Conservation (phyloP, 2,113 vertebrate genomes). For the Coregonus clupeaformis region DNA sequence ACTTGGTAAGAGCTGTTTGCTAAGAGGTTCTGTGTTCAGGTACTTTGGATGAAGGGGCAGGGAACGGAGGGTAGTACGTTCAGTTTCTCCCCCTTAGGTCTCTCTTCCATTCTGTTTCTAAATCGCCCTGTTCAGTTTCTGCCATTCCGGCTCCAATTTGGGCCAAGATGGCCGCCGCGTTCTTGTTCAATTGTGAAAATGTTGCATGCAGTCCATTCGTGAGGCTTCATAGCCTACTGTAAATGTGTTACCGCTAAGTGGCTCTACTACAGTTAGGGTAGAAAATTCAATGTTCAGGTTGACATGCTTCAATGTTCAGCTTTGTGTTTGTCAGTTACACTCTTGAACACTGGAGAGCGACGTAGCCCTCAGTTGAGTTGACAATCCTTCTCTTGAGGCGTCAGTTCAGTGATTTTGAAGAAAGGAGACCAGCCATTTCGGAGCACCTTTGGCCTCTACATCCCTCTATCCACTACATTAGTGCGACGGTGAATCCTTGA, state of each 20-base stretch:
- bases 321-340: background rate
- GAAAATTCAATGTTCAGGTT: background rate
- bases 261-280: conserved; percentile 6
- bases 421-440: conserved; percentile 20
- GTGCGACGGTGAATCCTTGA: conserved; percentile 43
- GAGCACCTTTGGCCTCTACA: conserved; percentile 35
- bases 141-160: background rate
- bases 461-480: conserved; percentile 64
- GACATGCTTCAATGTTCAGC: background rate
- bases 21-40: conserved; percentile 42
- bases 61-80: conserved; percentile 13
- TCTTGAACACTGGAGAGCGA: conserved; percentile 18
- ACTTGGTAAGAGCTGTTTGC: conserved; percentile 51
- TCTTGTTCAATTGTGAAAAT: background rate
- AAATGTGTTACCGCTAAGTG: conserved; percentile 9
- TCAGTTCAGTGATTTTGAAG: background rate
- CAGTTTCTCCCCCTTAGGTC: background rate
- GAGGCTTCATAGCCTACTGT: conserved; percentile 3
- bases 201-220: background rate
- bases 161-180: background rate
- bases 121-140: background rate
- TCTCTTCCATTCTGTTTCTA: background rate
- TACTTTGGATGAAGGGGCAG: conserved; percentile 62
- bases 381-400: background rate
- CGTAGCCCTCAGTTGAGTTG: conserved; percentile 10